Conservation (phyloP, 1,140 invertebrate genomes). For the Harlomillsia oculata region DNA sequence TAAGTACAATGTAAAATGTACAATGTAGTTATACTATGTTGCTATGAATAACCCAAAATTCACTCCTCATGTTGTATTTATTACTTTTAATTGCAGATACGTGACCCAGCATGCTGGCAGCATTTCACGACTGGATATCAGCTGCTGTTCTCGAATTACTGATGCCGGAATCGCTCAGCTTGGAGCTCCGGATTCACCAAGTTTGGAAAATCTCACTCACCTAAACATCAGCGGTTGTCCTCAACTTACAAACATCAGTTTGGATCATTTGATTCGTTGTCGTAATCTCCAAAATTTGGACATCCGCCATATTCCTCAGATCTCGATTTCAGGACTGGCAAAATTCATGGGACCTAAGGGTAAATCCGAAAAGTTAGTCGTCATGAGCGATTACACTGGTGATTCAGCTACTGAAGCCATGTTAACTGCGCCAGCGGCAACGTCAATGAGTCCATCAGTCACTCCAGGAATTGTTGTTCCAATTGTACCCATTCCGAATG, state of each 20-base stretch:
- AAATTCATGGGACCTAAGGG: slow-evolving; percentile 44
- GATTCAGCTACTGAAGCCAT: neutral
- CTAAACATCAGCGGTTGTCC: slow-evolving; percentile 71
- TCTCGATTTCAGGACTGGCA: slow-evolving; percentile 64
- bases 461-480: too few relatives aligned
- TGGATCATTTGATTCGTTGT: slow-evolving; percentile 65
- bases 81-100: slow-evolving; percentile 47
- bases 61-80: slow-evolving; percentile 8
- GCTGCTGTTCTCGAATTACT: slow-evolving; percentile 73
- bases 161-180: slow-evolving; percentile 81
- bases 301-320: slow-evolving; percentile 62
- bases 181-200: slow-evolving; percentile 52
- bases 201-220: slow-evolving; percentile 49
- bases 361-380: slow-evolving; percentile 7
- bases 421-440: neutral
- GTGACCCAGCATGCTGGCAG: slow-evolving; percentile 65
- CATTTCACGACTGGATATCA: slow-evolving; percentile 65
- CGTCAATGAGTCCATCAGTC: neutral
- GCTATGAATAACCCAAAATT: neutral
- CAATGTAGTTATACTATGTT: neutral
- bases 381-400: slow-evolving; percentile 16
- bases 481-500: too few relatives aligned
- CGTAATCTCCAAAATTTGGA: slow-evolving; percentile 56
- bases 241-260: slow-evolving; percentile 65
- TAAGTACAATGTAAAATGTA: neutral